Evolutionary conservation across 2,888 invertebrate genomes (phyloP), one percentile per base, ranked within the genome.

Genomic region (Erannis defoliaria): DNA sequence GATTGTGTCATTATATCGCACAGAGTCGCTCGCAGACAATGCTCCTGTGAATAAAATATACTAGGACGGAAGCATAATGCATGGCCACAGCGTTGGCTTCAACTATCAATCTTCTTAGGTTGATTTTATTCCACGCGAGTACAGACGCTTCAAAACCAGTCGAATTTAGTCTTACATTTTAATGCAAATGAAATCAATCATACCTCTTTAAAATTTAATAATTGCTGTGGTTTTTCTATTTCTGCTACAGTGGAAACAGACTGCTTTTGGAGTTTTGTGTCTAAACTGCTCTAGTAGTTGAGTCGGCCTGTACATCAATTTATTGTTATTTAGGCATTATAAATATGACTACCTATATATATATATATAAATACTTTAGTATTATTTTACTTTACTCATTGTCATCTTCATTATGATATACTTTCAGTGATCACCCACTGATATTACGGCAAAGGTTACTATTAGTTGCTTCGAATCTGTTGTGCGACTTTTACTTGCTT

Each of bases 1-100:
- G 67, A 69, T 65, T 48, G 54, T 68, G 74, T 72, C 71, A 73
- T 74, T 74, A 72, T 73, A 64, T 67, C 59, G 55, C 61, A 29
- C 43, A 40, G 18, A 46, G 66, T 61, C 55, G 58, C 56, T 62
- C 64, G 68, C 72, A 77, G 70, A 77, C 76, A 78, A 81, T 82
- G 75, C 71, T 50, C 71, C 63, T 38, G 78, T 84, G 83, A 85
- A 83, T 85, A 84, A 83, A 77, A 81, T 84, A 81, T 80, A 21
- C 16, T 62, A 72, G 72, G 79, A 79, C 64, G 73, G 64, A 78
- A 72, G 62, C 75, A 75, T 57, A 59, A 54, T 42, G 19, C 31
- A 51, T 66, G 60, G 48, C 16, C 49, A 62, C 48, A 42, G 46
- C 49, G 46, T 37, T 60, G 48, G 40, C 48, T 58, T 40, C 23